phyloP scores from a whole-genome alignment of 1,140 invertebrate genomes.

The Agrypnia vestita region DNA sequence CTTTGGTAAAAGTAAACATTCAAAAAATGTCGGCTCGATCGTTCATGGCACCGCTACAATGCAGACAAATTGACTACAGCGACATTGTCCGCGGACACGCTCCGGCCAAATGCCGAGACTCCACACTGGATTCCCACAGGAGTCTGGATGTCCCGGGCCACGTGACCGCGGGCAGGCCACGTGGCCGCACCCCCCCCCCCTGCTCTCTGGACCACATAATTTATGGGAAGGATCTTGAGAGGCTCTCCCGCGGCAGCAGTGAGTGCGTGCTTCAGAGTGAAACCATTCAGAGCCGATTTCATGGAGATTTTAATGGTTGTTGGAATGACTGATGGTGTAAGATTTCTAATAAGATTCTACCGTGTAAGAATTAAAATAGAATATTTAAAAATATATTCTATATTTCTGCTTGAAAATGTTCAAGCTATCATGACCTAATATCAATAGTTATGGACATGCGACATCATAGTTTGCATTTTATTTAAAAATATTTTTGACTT shows the following conservation, averaged over 20 bases:
- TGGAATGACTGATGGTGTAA: not conserved
- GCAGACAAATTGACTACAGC: conserved; percentile 6
- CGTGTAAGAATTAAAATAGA: no score
- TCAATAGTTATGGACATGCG: no score
- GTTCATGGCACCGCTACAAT: not conserved
- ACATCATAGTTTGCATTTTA: no score
- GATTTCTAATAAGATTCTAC: not conserved
- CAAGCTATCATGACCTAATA: no score
- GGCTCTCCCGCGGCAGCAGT: not conserved
- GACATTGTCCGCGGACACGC: not conserved
- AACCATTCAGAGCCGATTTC: not conserved
- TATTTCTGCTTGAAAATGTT: no score
- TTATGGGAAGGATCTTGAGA: conserved; percentile 52
- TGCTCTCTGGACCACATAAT: conserved; percentile 32
- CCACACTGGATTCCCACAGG: conserved; percentile 39
- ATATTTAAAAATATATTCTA: no score
- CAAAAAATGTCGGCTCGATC: no score
- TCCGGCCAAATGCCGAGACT: conserved; percentile 19
- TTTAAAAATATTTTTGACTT: no score
- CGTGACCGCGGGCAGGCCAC: conserved; percentile 49
- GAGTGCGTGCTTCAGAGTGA: not conserved
- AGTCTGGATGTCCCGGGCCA: conserved; percentile 50
- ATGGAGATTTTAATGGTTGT: not conserved
- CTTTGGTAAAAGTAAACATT: no score
- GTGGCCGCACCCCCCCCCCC: conserved; percentile 36